phyloP scores from a whole-genome alignment of 2,113 vertebrate genomes.

The Cinclus cinclus region DNA sequence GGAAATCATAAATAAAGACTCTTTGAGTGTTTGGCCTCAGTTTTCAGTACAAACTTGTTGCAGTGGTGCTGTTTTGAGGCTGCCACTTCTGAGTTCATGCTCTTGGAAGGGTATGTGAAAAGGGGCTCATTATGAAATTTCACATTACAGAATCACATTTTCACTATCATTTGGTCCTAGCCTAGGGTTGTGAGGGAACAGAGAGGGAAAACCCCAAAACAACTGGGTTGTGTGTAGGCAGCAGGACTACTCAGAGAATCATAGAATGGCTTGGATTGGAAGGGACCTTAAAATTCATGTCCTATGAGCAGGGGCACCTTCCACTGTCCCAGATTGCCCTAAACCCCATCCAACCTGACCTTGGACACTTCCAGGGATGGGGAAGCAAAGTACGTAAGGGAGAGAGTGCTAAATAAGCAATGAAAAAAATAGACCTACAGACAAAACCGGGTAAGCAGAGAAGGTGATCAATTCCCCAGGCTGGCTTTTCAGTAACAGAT shows the following conservation, averaged over 20 bases:
- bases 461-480: neutral
- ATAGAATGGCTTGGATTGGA: neutral
- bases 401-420: neutral
- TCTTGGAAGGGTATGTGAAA: neutral
- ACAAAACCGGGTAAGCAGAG: neutral
- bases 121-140: neutral
- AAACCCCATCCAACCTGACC: fast-evolving
- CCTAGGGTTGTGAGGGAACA: neutral
- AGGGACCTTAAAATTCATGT: neutral
- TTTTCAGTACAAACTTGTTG: neutral
- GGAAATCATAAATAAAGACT: neutral
- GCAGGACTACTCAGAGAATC: neutral
- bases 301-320: neutral
- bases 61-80: neutral
- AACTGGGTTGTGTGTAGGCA: neutral
- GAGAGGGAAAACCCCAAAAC: neutral
- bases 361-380: neutral
- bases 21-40: neutral
- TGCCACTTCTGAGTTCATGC: neutral
- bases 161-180: neutral
- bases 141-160: neutral
- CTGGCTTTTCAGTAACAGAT: neutral
- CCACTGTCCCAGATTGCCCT: neutral
- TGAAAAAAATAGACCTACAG: neutral
- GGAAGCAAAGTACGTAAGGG: neutral